Evolutionary conservation across 2,797 vertebrate species (phyloP), one percentile per base, ranked within the genome.

Genomic region (Anguilla marmorata): DNA sequence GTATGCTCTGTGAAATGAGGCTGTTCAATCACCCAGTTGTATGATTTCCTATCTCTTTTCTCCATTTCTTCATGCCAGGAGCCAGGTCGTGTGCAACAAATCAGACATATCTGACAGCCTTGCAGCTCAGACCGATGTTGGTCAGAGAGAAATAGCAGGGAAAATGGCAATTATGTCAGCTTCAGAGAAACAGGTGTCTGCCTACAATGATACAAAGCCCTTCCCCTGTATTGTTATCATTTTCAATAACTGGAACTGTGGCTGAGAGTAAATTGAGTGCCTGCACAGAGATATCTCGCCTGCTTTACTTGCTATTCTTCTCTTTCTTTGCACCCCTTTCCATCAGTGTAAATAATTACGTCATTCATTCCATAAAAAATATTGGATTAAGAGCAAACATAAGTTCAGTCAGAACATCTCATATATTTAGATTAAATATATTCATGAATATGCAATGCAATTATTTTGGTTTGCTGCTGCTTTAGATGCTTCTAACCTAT

Each of bases 101-200:
- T 45, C 41, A 45, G 63, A 66, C 16, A 66, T 66, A 72, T 72
- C n/a, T 72, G 66, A 72, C 66, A 96, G 94, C 94, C 90, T 91
- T 60, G 93, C 95, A 95, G 93, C 93, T 92, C 93, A 95, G 95
- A 96, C 95, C 96, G 95, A 96, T 96, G 95, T 94, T 94, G 93
- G 92, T 92, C 92, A 92, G 95, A 96, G 96, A 95, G 94, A 95
- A 80, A 95, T 94, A 60, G 93, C 95, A 93, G 94, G 93, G 93
- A 94, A 95, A 94, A 96, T 95, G 94, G 95, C 95, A 96, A 96
- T 96, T 95, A 95, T 96, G 95, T 96, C 95, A 95, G 90, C 92
- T 93, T 91, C 89, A 92, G 90, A 95, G 93, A 95, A 95, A 95
- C 95, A 95, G 93, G 92, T 96, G 95, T 95, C 95, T 94, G 91